These are phyloP conservation scores for Hozukius guyotensis DNA, from an alignment of 2,797 vertebrate genomes.

Conservation along the genomic window DNA sequence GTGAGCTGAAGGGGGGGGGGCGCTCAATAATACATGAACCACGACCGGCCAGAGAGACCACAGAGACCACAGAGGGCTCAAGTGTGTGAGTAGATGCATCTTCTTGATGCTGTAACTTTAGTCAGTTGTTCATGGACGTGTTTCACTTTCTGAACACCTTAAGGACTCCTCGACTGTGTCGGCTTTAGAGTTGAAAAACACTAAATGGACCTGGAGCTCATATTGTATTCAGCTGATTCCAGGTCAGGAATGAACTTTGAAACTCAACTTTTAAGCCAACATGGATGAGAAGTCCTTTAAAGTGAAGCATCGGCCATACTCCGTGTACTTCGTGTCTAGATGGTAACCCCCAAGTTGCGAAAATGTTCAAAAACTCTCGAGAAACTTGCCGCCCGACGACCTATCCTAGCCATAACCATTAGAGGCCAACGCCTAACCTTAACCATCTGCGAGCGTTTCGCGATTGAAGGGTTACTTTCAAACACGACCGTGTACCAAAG, in stretches of 20 bases:
- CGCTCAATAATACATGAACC: conserved; percentile 75
- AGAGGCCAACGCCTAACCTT: too few species aligned
- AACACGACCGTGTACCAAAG: too few species aligned
- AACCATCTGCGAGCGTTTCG: too few species aligned
- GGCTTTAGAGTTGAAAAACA: not conserved
- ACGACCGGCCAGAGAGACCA: not conserved
- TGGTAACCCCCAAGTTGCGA: too few species aligned
- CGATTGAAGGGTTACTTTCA: too few species aligned
- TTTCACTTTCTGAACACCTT: not conserved
- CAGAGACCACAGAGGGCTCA: not conserved
- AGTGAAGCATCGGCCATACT: not conserved
- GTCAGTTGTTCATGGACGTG: not conserved
- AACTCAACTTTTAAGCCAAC: not conserved
- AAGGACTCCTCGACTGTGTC: not conserved
- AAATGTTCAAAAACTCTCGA: too few species aligned
- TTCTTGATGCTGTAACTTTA: not conserved
- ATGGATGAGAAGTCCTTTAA: not conserved
- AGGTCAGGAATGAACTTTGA: not conserved
- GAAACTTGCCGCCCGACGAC: too few species aligned
- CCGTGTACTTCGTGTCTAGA: too few species aligned
- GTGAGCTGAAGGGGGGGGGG: not conserved
- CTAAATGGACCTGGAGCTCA: not conserved
- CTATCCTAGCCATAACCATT: too few species aligned
- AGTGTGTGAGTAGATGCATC: not conserved
- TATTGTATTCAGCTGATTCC: not conserved